Evolutionary conservation across 1,140 invertebrate species (phyloP), one percentile per base, ranked within the genome.

Genomic region (Anastatus disparis): DNA sequence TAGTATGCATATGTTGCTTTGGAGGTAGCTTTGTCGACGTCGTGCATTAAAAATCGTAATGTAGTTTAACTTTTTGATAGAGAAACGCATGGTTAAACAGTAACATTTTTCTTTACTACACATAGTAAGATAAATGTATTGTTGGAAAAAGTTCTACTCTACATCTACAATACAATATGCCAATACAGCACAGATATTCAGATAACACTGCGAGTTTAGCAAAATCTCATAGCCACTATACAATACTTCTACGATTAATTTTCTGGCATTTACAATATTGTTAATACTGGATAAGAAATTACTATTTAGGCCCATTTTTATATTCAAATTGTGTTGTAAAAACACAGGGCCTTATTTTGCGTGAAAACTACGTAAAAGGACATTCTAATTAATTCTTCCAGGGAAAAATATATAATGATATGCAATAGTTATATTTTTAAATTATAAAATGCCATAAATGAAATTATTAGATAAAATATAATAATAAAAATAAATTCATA

Each of bases 111-210:
- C 38, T 65, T 66, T 56, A 66, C 40, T 56, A 31, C 7, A 8
- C 56, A 35, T 22, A 64, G 64, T 13, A 66, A 56, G 31, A 44
- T 56, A 35, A 66, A 46, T 68, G 22, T 59, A 35, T 52, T 29
- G 7, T 61, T 68, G 22, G 46, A 61, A 38, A 68, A 2, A 46
- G 27, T 46, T 46, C 58, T 68, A 59, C 3, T 48, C 31, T 52
- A 69, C 27, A 26, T 7, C 38, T 53, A 70, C 10, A 40, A 55
- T 61, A 62, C 24, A 20, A 58, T 67, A 67, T 10, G 40, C 65
- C 29, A 48, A 59, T 67, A 50, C 42, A 67, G 31, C 65, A 67
- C 40, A 46, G 26, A 58, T 65, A 44, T 66, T 55, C 17, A 31
- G 17, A 44, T 58, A 58, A 58, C 40, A 58, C n/a, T 46, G 55